Evolutionary conservation across 2,113 vertebrate genomes (phyloP).

Genomic region (Brachyhypopomus occidentalis): DNA sequence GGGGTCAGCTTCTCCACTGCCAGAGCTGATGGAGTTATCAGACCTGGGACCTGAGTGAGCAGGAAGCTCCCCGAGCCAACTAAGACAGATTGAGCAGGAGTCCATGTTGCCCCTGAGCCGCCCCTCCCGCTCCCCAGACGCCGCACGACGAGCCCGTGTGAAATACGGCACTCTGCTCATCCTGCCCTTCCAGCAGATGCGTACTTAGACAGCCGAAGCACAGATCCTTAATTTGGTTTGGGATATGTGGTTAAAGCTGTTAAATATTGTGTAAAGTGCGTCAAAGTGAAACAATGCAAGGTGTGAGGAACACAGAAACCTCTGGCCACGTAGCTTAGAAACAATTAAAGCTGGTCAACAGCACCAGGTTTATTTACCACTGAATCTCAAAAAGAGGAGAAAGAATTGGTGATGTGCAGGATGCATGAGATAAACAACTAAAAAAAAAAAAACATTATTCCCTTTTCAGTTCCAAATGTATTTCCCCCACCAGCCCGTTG

Average conservation of each 20-base stretch:
- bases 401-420: background rate
- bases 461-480: background rate
- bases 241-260: background rate
- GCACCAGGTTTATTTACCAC: background rate
- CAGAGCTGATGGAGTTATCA: slow-evolving; percentile 26
- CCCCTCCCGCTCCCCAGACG: slow-evolving; percentile 2
- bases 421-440: background rate
- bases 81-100: background rate
- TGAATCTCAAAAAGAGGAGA: slow-evolving; percentile 2
- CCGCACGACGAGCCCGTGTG: slow-evolving; percentile 33
- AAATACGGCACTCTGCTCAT: slow-evolving; percentile 23
- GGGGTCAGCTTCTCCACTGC: slow-evolving; percentile 24
- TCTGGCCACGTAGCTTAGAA: no score
- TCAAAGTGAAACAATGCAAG: background rate
- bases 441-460: background rate
- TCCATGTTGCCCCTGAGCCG: background rate
- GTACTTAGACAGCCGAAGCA: background rate
- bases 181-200: background rate
- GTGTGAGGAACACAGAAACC: background rate
- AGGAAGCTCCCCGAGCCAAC: background rate
- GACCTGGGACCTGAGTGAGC: background rate
- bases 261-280: background rate
- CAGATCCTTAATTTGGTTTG: background rate
- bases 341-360: background rate
- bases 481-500: slow-evolving; percentile 6